Evolutionary conservation across 2,113 vertebrate genomes (phyloP), one percentile per base, ranked within the genome.

Genomic region (Plestiodon gilberti): DNA sequence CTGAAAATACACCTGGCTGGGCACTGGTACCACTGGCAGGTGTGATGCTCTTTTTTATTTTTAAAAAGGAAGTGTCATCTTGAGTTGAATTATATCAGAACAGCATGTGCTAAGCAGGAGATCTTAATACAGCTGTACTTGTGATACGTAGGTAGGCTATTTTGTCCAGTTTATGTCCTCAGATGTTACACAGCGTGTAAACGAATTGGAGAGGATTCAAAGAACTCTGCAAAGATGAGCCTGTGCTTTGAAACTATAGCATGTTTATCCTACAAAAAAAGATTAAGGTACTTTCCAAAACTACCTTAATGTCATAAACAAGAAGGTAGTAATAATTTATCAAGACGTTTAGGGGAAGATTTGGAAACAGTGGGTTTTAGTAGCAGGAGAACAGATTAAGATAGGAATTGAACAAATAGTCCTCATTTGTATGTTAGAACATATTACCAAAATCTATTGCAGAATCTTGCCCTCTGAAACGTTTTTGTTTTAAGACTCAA

Each of bases 281-380:
- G 43, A 61, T 85, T 85, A 78, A 43, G 84, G 76, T 85, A 79
- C 84, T 85, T 85, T 85, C 65, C 84, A 78, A 59, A 69, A 13
- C 52, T 9, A 59, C 28, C 38, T 7, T 30, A 25, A 74, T 77
- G n/a, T 78, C 64, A 77, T 67, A 78, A 84, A 67, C 22, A 38
- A 69, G 74, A 35, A 80, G 25, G 14, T 55, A 69, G 3, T n/a
- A 70, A 30, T 28, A 1, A 9, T 70, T 35, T 33, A 35, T 15
- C n/a, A n/a, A n/a, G n/a, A n/a, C n/a, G n/a, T n/a, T n/a, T n/a
- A n/a, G n/a, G n/a, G n/a, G 15, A 70, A 35, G 67, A 33, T 70
- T 17, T 33, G 35, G n/a, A 70, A 48, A 18, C 67, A 70, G 18
- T n/a, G 33, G 30, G 5, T 69, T 69, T 15, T 14, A 15, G 67